Evolutionary conservation across 2,797 vertebrate genomes (phyloP).

Genomic region (Sebastes alutus): DNA sequence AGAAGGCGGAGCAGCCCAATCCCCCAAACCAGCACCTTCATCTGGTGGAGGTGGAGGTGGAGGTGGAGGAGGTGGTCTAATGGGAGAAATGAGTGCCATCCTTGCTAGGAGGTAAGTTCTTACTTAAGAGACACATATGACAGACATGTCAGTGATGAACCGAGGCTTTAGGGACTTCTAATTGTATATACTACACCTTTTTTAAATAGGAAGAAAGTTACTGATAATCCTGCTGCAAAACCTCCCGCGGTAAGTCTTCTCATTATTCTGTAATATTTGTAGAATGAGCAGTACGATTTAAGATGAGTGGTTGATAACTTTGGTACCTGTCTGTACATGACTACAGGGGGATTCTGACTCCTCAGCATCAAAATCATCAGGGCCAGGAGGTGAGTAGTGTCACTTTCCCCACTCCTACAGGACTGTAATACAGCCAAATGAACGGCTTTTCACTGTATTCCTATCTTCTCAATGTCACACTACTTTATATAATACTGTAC

Average conservation of each 20-base stretch:
- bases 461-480: not conserved
- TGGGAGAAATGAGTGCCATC: constrained; percentile 93
- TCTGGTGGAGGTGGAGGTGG: constrained; percentile 34
- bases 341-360: constrained; percentile 77
- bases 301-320: not conserved
- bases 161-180: not conserved
- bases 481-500: not conserved
- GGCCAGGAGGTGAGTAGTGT: constrained; percentile 49
- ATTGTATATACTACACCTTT: not conserved
- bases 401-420: not conserved
- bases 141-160: not conserved
- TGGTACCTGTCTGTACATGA: constrained; percentile 1
- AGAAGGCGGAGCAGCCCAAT: constrained; percentile 28
- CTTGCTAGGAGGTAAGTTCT: constrained; percentile 85
- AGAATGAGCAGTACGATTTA: not conserved
- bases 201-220: constrained; percentile 72
- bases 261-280: not conserved
- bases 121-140: not conserved
- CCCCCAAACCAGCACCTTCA: constrained; percentile 65
- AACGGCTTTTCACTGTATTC: not conserved
- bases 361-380: constrained; percentile 60
- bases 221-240: constrained; percentile 65
- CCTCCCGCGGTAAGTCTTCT: constrained; percentile 53
- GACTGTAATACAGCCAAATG: not conserved
- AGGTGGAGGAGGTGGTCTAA: constrained; percentile 77